Evolutionary conservation across 2,888 invertebrate species (phyloP), one percentile per base, ranked within the genome.

Genomic region (Pollenia labialis): DNA sequence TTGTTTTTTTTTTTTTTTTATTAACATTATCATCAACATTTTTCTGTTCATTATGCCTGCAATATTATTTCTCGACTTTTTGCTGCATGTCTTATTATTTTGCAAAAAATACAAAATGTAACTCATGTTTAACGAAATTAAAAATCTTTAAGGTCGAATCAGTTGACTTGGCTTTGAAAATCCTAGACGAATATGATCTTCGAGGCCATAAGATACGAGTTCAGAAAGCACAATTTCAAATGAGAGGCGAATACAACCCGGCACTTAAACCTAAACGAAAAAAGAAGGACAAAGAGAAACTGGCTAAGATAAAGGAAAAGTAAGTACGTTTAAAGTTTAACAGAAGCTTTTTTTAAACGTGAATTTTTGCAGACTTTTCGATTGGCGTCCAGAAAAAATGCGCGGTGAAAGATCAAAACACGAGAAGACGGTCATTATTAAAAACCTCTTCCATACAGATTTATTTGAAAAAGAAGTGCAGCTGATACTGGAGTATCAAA

Each of bases 201-300:
- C 95, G 97, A 91, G 98, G 97, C 0, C 95, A 97, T 76, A 97
- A 95, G 90, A 94, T 99, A 7, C 95, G 95, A 90, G 99, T 99
- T 3, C 98, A 99, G 94, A 95, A 96, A 90, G 99, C 99, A 4
- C 96, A 97, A 91, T 99, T 99, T 92, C 96, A 98, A 93, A 94
- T 98, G 95, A 99, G 99, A 93, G 99, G 99, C 14, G 95, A 95
- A 64, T 99, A 97, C 92, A 97, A 99, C 94, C 99, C 99, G 2
- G 95, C 96, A 0, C 95, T 98, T 77, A 98, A 98, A 92, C 98
- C 98, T 0, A 98, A 98, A 93, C 96, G 97, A 93, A 97, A 96
- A 92, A 97, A 96, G 93, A 97, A 97, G 92, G 98, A 98, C 88
- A 96, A 98, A 90, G 97, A 99, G 88, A 99, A 98, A 91, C 92